phyloP scores from a whole-genome alignment of 2,113 vertebrate genomes.

The Pteropus alecto region DNA sequence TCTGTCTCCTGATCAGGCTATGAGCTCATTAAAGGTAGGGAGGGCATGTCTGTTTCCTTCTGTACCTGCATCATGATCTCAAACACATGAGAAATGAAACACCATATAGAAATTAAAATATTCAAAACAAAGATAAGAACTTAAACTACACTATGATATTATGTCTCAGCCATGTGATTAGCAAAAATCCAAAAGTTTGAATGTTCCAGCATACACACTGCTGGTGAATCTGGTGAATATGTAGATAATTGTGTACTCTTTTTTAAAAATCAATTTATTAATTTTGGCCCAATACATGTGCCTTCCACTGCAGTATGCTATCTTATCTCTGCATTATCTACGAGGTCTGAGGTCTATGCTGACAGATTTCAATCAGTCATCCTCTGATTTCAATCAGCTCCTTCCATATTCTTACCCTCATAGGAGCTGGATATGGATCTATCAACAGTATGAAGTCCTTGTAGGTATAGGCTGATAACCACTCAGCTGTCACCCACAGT shows the following conservation, averaged over 20 bases:
- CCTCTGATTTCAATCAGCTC: too few species aligned
- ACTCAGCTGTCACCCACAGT: not conserved
- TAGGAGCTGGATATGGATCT: not conserved
- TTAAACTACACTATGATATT: not conserved
- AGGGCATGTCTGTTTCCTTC: not conserved
- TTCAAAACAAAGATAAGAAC: not conserved
- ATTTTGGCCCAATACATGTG: too few species aligned
- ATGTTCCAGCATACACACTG: not conserved
- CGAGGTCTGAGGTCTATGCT: not conserved
- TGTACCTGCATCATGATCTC: rapidly evolving
- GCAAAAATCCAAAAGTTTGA: not conserved
- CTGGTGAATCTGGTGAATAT: not conserved
- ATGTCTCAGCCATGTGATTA: not conserved
- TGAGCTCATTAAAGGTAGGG: not conserved
- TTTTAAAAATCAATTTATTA: not conserved
- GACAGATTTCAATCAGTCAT: too few species aligned
- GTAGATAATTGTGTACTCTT: not conserved
- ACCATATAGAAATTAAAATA: not conserved
- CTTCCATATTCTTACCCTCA: not conserved
- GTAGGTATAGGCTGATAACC: not conserved
- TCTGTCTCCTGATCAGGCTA: not conserved
- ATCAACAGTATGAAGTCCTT: not conserved
- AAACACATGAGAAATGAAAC: not conserved
- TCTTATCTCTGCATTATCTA: too few species aligned
- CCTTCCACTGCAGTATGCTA: not conserved